Conservation (phyloP, 1,140 invertebrate genomes). For the Ectropis grisescens region DNA sequence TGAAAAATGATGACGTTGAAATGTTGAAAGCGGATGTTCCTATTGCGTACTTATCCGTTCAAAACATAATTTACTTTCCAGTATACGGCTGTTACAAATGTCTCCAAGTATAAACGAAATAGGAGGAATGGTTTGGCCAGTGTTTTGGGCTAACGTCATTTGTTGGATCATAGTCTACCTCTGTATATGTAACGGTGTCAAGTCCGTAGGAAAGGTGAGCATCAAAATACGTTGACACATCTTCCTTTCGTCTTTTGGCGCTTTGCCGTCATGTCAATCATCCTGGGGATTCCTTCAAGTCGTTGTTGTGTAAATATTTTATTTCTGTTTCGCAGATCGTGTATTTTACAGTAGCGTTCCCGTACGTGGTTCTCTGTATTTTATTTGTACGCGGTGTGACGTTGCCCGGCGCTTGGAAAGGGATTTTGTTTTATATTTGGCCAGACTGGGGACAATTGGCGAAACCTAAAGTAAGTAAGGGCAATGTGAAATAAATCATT, state of each 20-base stretch:
- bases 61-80: constrained; percentile 42
- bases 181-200: constrained; percentile 86
- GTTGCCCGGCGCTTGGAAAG: constrained; percentile 81
- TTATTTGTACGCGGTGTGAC: constrained; percentile 82
- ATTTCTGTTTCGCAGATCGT: constrained; percentile 74
- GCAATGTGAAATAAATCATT: no score
- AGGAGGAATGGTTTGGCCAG: constrained; percentile 79
- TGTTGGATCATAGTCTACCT: constrained; percentile 86
- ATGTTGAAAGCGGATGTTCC: no score
- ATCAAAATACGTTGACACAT: constrained; percentile 7
- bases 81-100: constrained; percentile 78
- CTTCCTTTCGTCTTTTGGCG: constrained; percentile 15
- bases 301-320: neutral
- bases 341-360: constrained; percentile 89
- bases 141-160: constrained; percentile 77
- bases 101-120: constrained; percentile 76
- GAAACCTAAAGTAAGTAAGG: constrained; percentile 71
- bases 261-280: constrained; percentile 18
- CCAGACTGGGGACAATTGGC: constrained; percentile 84
- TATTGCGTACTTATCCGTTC: no score
- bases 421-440: constrained; percentile 85
- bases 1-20: no score
- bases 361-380: constrained; percentile 83
- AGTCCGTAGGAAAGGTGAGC: constrained; percentile 77
- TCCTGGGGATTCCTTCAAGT: no score